phyloP scores from a whole-genome alignment of 2,797 vertebrate species.

The Falco rusticolus region DNA sequence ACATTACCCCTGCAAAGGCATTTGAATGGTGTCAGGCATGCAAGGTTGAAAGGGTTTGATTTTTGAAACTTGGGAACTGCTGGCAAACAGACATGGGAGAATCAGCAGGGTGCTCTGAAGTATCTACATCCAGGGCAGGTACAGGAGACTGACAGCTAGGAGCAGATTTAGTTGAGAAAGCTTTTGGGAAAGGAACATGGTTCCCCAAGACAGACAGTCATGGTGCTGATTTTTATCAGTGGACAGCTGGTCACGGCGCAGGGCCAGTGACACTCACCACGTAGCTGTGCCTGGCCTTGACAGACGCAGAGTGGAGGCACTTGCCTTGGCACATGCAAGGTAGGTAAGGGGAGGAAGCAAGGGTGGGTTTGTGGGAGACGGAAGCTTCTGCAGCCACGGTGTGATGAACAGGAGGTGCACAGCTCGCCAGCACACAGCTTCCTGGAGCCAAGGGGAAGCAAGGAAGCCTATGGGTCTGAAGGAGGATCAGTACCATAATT shows the following conservation, averaged over 20 bases:
- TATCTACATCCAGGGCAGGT: neutral
- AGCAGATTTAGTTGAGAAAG: neutral
- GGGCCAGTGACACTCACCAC: neutral
- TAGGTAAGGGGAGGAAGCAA: neutral
- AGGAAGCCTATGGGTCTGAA: neutral
- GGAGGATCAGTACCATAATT: neutral
- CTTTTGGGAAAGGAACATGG: neutral
- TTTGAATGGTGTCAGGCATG: neutral
- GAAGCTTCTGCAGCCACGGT: neutral
- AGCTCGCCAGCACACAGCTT: neutral
- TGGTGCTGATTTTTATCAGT: neutral
- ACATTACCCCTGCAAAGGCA: neutral
- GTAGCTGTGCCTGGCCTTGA: neutral
- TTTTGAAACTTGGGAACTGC: neutral
- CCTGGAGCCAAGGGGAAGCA: neutral
- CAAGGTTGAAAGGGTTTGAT: neutral
- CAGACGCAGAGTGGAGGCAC: neutral
- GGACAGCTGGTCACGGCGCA: neutral
- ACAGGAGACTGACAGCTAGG: neutral
- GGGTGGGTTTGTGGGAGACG: neutral
- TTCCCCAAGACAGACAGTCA: fast-evolving
- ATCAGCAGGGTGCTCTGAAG: neutral
- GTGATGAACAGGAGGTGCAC: neutral
- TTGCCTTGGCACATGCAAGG: fast-evolving
- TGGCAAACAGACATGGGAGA: neutral